Evolutionary conservation across 2,888 invertebrate genomes (phyloP).

Genomic region (Dolichopus griseipennis): DNA sequence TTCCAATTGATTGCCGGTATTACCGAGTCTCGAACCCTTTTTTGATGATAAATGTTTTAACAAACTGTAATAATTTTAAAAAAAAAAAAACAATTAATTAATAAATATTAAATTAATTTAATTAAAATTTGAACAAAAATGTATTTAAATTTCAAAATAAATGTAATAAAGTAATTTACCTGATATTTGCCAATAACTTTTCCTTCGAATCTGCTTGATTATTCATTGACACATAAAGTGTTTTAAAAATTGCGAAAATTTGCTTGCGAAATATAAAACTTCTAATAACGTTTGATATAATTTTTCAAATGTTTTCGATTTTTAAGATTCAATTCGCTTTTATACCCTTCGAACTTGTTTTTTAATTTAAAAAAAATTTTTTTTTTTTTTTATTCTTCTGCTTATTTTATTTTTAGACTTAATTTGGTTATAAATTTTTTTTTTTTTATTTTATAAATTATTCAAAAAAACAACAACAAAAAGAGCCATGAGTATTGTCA

Average conservation of each 20-base stretch:
- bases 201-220: constrained; percentile 34
- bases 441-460: too few species aligned
- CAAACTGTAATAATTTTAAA: constrained; percentile 29
- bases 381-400: too few species aligned
- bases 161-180: constrained; percentile 27
- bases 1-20: constrained; percentile 41
- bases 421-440: too few species aligned
- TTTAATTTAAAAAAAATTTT: background rate
- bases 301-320: constrained; percentile 9
- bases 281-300: background rate
- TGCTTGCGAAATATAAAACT: background rate
- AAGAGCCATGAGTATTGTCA: too few species aligned
- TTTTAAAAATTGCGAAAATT: constrained; percentile 7
- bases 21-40: constrained; percentile 42
- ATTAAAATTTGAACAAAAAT: too few species aligned
- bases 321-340: background rate
- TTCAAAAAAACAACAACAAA: too few species aligned
- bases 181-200: constrained; percentile 39
- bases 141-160: background rate
- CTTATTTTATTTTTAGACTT: too few species aligned
- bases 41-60: constrained; percentile 36
- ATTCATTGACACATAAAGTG: constrained; percentile 23
- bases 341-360: background rate
- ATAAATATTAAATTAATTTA: background rate
- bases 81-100: constrained; percentile 10